These are phyloP conservation scores for Ochropleura plecta DNA, from an alignment of 2,888 invertebrate genomes.

Conservation along the genomic window DNA sequence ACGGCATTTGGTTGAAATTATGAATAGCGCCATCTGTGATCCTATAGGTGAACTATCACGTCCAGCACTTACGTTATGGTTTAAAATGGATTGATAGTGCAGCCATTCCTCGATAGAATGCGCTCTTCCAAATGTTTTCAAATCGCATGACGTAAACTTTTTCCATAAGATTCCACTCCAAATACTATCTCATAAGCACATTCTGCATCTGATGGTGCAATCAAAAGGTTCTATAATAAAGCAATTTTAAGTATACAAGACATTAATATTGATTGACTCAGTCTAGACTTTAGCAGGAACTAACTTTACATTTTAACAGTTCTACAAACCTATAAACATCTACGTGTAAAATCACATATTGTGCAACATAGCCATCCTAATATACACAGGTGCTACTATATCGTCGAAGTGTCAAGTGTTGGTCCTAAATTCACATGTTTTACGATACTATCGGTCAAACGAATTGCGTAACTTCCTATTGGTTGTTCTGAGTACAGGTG, in stretches of 20 bases:
- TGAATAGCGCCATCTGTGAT: conserved; percentile 58
- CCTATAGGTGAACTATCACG: neutral
- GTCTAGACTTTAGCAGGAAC: neutral
- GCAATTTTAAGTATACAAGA: neutral
- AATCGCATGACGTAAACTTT: too few relatives aligned
- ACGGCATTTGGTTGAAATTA: conserved; percentile 1
- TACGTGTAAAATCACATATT: conserved; percentile 29
- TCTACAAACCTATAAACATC: conserved; percentile 49
- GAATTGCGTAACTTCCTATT: conserved; percentile 75
- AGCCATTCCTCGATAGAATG: conserved; percentile 1
- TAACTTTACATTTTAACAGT: conserved; percentile 4
- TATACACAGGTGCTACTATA: conserved; percentile 50
- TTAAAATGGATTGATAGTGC: conserved; percentile 8
- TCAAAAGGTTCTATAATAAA: neutral
- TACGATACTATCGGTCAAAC: conserved; percentile 55
- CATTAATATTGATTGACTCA: neutral
- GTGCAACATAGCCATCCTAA: conserved; percentile 52
- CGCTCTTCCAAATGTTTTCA: neutral
- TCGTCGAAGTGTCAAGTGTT: conserved; percentile 64
- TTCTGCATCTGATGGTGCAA: neutral
- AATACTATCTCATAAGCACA: too few relatives aligned
- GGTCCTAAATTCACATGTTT: conserved; percentile 77
- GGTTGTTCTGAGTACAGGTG: conserved; percentile 17
- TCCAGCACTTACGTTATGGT: neutral
- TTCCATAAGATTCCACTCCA: neutral